Evolutionary conservation across 2,888 invertebrate species (phyloP).

Genomic region (Apodemia duryi): DNA sequence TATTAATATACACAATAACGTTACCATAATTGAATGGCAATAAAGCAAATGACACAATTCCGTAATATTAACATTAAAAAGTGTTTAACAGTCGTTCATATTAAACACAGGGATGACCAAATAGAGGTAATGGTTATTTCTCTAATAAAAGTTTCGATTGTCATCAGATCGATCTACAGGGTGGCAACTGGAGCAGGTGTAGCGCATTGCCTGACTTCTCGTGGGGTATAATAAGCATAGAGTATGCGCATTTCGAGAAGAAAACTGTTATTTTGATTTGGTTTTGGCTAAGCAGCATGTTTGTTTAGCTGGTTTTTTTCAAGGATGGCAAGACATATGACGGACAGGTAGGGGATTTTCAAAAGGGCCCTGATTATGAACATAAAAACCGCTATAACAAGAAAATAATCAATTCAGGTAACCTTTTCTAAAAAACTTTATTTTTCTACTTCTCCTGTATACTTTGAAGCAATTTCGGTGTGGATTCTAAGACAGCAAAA

Average conservation of each 20-base stretch:
- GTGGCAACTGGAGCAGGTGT: conserved; percentile 47
- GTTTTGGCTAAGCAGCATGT: not conserved
- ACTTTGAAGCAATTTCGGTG: too few species aligned
- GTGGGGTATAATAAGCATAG: not conserved
- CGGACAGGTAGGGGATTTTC: too few species aligned
- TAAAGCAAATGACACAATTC: not conserved
- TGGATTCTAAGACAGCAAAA: too few species aligned
- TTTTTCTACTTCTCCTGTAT: too few species aligned
- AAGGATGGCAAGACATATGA: conserved; percentile 1
- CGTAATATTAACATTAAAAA: not conserved
- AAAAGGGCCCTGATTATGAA: too few species aligned
- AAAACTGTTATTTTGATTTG: not conserved
- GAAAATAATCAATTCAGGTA: too few species aligned
- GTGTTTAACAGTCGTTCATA: conserved; percentile 7
- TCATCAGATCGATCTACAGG: conserved; percentile 42
- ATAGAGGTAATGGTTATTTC: conserved; percentile 24
- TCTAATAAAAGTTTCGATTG: conserved; percentile 25
- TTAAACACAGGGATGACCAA: conserved; percentile 18
- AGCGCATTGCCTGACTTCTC: conserved; percentile 32
- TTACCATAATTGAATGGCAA: not conserved
- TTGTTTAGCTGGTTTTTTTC: too few species aligned
- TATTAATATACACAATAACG: not conserved
- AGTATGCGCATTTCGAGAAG: not conserved
- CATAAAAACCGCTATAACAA: too few species aligned
- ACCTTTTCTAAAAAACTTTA: too few species aligned